A percentile compares a stretch with the other conserved stretches of the same genome.
These are phyloP conservation scores for Glossophaga mutica DNA, from an alignment of 2,797 vertebrate species.

Conservation along the genomic window DNA sequence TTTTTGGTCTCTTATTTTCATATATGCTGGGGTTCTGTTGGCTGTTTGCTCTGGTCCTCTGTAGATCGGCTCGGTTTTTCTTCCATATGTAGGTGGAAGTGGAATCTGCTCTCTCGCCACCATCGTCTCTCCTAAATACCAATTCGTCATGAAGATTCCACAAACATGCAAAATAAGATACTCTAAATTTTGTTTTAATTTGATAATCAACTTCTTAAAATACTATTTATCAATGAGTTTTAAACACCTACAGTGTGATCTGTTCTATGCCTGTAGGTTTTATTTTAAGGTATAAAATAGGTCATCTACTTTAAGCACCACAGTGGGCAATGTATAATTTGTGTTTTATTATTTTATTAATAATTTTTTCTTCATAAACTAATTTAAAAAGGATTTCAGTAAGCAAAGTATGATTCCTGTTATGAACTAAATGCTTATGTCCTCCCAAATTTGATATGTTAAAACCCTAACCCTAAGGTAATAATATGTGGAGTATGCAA, in stretches of 20 bases:
- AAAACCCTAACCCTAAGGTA: not conserved
- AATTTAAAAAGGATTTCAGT: not conserved
- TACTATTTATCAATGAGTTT: slow-evolving; percentile 59
- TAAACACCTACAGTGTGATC: slow-evolving; percentile 45
- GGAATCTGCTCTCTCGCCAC: no score
- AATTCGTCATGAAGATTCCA: not conserved
- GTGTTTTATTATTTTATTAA: slow-evolving; percentile 67
- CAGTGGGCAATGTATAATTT: slow-evolving; percentile 48
- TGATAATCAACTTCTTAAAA: slow-evolving; percentile 43
- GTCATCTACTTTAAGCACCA: slow-evolving; percentile 56
- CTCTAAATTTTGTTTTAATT: slow-evolving; percentile 27
- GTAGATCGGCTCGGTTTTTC: no score
- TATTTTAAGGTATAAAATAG: slow-evolving; percentile 29
- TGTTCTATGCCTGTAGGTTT: slow-evolving; percentile 45
- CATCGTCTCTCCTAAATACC: not conserved
- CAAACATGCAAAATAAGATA: slow-evolving; percentile 27
- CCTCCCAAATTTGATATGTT: not conserved
- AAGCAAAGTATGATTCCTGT: not conserved
- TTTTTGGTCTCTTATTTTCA: no score
- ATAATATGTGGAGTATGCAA: not conserved
- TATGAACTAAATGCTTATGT: not conserved
- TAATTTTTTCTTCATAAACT: slow-evolving; percentile 54
- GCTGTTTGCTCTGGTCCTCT: no score
- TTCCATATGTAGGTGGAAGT: no score
- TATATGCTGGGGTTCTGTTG: no score